Percentiles rank a stretch among this genome's conserved stretches.
phyloP scores from a whole-genome alignment of 2,113 vertebrate genomes.

The Thamnophis sirtalis region DNA sequence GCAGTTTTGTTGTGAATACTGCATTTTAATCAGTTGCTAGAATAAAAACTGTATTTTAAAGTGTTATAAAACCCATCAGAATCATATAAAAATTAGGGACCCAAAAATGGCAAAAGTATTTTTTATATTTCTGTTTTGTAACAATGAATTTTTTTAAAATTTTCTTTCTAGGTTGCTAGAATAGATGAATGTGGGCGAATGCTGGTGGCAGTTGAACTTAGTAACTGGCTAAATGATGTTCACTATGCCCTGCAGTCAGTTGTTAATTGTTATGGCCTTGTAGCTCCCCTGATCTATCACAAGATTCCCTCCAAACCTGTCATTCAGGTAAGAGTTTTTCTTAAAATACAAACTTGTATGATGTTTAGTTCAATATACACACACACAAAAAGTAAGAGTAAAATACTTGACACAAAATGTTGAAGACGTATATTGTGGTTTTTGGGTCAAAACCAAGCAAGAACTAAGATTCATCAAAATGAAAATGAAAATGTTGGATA shows the following conservation, averaged over 20 bases:
- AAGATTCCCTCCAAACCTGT: conserved; percentile 76
- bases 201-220: conserved; percentile 82
- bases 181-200: conserved; percentile 84
- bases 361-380: not conserved
- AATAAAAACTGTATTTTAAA: not conserved
- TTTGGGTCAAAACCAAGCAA: not conserved
- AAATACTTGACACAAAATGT: not conserved
- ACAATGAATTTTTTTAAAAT: conserved; percentile 30
- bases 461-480: not conserved
- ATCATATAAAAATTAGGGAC: conserved; percentile 26
- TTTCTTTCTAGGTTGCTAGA: conserved; percentile 75
- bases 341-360: conserved; percentile 5
- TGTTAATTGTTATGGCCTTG: conserved; percentile 84
- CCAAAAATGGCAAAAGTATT: not conserved
- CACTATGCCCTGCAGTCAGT: conserved; percentile 78
- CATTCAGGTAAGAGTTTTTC: conserved; percentile 75
- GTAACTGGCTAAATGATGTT: conserved; percentile 79
- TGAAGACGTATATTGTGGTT: not conserved
- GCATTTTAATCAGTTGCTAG: not conserved
- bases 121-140: conserved; percentile 11
- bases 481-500: no score
- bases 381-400: not conserved
- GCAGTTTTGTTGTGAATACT: not conserved
- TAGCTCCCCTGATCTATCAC: conserved; percentile 88
- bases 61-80: not conserved